These are phyloP conservation scores for Smittia sp. DNA, from an alignment of 2,888 invertebrate species.

Conservation along the genomic window DNA sequence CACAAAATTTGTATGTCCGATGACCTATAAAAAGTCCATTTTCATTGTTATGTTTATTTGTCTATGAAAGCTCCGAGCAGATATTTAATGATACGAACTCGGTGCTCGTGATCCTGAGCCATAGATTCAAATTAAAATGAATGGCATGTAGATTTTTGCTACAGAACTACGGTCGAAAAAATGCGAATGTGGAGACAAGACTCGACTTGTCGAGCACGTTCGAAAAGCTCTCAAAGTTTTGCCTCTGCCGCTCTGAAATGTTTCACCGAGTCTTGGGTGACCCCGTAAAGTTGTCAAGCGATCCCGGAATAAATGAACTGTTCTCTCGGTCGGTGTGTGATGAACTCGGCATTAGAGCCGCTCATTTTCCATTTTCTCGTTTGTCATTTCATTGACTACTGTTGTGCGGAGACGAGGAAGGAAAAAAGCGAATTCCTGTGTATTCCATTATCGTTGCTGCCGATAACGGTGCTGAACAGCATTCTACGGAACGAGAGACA, in stretches of 20 bases:
- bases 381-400: slow-evolving; percentile 13
- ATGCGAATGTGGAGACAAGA: too few species aligned
- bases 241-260: too few species aligned
- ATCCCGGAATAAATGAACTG: background rate
- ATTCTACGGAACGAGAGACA: background rate
- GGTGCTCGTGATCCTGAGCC: background rate
- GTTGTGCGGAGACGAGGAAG: background rate
- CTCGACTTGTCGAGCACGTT: too few species aligned
- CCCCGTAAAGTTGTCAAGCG: background rate
- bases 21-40: slow-evolving; percentile 40
- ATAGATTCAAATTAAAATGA: slow-evolving; percentile 3
- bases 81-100: slow-evolving; percentile 13
- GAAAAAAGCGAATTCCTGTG: background rate
- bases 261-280: too few species aligned
- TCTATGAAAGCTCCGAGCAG: background rate
- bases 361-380: slow-evolving; percentile 17
- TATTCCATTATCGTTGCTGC: background rate
- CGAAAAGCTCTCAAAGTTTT: too few species aligned
- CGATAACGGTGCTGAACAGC: background rate
- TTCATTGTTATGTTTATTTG: slow-evolving; percentile 40
- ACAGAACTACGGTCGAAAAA: background rate
- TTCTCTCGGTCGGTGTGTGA: background rate
- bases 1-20: background rate
- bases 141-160: background rate
- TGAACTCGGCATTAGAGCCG: background rate